Evolutionary conservation across 2,113 vertebrate genomes (phyloP).

Genomic region (Semnornis frantzii): DNA sequence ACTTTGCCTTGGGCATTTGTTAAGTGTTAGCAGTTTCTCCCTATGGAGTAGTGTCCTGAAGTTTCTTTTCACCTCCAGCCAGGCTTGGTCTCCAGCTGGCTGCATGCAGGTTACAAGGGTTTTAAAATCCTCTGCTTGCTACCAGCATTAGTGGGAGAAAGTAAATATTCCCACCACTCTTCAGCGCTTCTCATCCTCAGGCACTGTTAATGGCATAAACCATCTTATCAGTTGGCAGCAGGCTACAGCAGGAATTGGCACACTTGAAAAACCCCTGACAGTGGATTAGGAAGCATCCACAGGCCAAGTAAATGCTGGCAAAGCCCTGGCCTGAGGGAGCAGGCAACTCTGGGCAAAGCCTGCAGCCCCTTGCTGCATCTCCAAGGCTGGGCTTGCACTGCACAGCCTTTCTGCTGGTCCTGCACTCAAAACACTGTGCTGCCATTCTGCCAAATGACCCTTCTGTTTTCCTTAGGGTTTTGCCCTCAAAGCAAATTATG

Average conservation of each 20-base stretch:
- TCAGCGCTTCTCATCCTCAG: neutral
- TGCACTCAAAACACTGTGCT: neutral
- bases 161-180: slow-evolving; percentile 46
- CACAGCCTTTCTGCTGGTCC: neutral
- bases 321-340: neutral
- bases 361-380: accelerated
- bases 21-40: neutral
- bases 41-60: neutral
- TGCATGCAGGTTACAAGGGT: neutral
- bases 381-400: neutral
- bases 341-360: neutral
- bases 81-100: neutral
- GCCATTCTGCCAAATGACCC: neutral
- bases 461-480: neutral
- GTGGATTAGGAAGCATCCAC: neutral
- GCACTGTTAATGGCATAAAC: neutral
- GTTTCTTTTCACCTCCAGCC: neutral
- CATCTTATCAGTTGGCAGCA: slow-evolving; percentile 19
- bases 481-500: neutral
- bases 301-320: neutral
- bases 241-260: neutral
- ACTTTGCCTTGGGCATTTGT: neutral
- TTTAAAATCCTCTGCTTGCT: neutral
- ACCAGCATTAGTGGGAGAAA: neutral
- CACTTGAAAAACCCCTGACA: neutral